Conservation (phyloP, 2,113 vertebrate species). For the Tenebrosternarchus preto region DNA sequence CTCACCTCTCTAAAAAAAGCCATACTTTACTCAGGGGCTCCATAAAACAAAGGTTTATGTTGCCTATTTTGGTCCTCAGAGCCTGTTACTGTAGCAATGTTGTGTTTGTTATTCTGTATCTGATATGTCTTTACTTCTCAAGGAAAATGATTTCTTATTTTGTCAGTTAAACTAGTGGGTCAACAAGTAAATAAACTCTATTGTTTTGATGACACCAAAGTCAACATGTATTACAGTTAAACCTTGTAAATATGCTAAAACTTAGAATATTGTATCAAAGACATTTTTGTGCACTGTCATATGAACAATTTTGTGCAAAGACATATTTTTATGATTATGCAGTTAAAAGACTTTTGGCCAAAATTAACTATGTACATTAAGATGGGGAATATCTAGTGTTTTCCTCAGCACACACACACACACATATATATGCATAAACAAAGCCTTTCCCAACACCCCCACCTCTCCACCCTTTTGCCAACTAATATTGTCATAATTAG, state of each 20-base stretch:
- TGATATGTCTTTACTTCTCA: background rate
- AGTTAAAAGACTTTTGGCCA: no score
- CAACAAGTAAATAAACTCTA: background rate
- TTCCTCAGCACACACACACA: slow-evolving; percentile 17
- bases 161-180: background rate
- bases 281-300: no score
- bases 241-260: no score
- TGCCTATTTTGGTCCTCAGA: slow-evolving; percentile 22
- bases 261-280: no score
- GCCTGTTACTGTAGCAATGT: background rate
- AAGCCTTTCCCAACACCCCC: slow-evolving; percentile 36
- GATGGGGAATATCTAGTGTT: no score
- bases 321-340: background rate
- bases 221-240: background rate
- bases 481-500: slow-evolving; percentile 83
- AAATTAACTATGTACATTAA: no score
- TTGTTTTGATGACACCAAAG: background rate
- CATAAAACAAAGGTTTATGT: slow-evolving; percentile 10
- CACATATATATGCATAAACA: slow-evolving; percentile 8
- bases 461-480: slow-evolving; percentile 60
- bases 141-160: background rate
- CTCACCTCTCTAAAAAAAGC: slow-evolving; percentile 9
- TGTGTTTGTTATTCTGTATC: background rate
- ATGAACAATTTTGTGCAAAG: background rate
- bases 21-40: slow-evolving; percentile 14